Percentiles rank a stretch among this genome's conserved stretches.
Evolutionary conservation across 2,113 vertebrate genomes (phyloP).

Genomic region (Triplophysa dalaica): DNA sequence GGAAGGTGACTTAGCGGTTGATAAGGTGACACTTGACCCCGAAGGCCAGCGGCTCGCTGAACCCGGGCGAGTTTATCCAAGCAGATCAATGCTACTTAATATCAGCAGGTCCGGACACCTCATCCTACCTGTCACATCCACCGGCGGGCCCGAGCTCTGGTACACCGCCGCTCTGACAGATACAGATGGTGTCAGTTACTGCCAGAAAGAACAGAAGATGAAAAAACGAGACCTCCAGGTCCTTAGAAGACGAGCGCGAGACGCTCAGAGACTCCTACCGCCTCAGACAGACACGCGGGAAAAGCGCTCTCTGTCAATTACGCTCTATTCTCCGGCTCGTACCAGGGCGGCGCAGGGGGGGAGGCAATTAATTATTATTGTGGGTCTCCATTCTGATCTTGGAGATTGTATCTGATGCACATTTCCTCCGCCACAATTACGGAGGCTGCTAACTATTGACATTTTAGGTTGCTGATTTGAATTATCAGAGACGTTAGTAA

Average conservation of each 20-base stretch:
- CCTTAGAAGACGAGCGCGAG: slow-evolving; percentile 11
- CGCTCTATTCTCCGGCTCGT: slow-evolving; percentile 52
- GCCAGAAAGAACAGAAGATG: slow-evolving; percentile 62
- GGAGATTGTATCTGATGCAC: slow-evolving; percentile 56
- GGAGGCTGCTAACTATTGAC: slow-evolving; percentile 54
- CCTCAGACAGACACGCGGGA: slow-evolving; percentile 16
- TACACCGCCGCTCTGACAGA: slow-evolving; percentile 79
- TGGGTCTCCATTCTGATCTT: slow-evolving; percentile 41
- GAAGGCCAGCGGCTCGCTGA: slow-evolving; percentile 57
- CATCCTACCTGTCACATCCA: slow-evolving; percentile 70
- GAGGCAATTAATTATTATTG: slow-evolving; percentile 58
- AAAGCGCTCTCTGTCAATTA: slow-evolving; percentile 48
- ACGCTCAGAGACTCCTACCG: neutral
- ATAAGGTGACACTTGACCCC: slow-evolving; percentile 63
- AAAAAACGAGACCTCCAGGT: slow-evolving; percentile 32
- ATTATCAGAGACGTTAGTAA: slow-evolving; percentile 52
- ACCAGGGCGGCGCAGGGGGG: slow-evolving; percentile 27
- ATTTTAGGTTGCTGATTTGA: slow-evolving; percentile 54
- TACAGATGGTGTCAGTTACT: slow-evolving; percentile 90
- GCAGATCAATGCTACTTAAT: slow-evolving; percentile 88
- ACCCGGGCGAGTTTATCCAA: slow-evolving; percentile 78
- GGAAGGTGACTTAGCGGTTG: slow-evolving; percentile 54
- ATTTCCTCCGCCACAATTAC: slow-evolving; percentile 56
- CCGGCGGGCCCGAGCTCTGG: slow-evolving; percentile 40
- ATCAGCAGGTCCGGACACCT: slow-evolving; percentile 81